Conservation (phyloP, 1,140 invertebrate genomes). For the Babylonia areolata region DNA sequence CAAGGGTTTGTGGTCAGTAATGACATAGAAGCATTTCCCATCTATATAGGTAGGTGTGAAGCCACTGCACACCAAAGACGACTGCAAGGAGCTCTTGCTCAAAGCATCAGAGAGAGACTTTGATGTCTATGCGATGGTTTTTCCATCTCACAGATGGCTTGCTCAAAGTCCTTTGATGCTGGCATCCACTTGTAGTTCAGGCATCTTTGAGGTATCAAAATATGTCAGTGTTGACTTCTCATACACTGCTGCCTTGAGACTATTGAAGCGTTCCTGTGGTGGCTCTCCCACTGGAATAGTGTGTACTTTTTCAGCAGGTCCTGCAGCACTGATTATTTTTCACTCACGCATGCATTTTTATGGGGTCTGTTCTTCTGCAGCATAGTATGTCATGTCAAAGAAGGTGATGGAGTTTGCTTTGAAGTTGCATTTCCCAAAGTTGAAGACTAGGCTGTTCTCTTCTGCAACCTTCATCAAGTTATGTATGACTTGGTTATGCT, state of each 20-base stretch:
- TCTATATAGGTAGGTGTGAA: conserved; percentile 78
- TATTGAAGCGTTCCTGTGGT: conserved; percentile 39
- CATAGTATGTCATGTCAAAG: not conserved
- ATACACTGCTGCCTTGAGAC: conserved; percentile 50
- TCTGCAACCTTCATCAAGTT: conserved; percentile 4
- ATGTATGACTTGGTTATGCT: conserved; percentile 1
- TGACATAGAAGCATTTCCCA: conserved; percentile 68
- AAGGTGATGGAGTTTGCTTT: not conserved
- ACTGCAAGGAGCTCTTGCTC: conserved; percentile 77
- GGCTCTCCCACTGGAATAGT: conserved; percentile 45
- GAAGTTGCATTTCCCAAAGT: not conserved
- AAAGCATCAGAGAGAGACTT: conserved; percentile 73
- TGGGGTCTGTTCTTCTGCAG: too few relatives aligned
- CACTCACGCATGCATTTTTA: conserved; percentile 24
- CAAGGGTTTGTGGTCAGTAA: conserved; percentile 74
- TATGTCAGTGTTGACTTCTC: conserved; percentile 48
- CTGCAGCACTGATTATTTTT: conserved; percentile 61
- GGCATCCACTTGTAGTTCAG: conserved; percentile 54
- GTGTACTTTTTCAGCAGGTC: conserved; percentile 52
- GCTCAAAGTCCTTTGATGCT: conserved; percentile 67
- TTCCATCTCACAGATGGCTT: conserved; percentile 47
- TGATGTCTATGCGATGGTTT: conserved; percentile 75
- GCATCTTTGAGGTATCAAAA: conserved; percentile 46
- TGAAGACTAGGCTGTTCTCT: not conserved
- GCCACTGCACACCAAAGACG: conserved; percentile 75